phyloP scores from a whole-genome alignment of 2,888 invertebrate genomes.

The Stenoptilia bipunctidactyla region DNA sequence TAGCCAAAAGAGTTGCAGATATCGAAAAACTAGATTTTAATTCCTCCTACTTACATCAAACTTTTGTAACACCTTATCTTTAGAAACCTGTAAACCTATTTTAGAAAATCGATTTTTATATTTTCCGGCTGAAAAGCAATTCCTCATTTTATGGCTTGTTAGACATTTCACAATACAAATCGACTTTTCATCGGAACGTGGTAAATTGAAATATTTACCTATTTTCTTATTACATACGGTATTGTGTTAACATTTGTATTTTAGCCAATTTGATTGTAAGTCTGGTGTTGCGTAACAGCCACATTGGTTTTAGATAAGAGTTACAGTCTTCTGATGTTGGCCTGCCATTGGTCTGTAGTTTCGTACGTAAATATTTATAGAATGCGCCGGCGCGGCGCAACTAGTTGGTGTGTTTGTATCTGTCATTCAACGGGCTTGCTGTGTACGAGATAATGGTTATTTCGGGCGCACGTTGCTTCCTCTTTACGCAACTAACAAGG shows the following conservation, averaged over 20 bases:
- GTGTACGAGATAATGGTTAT: constrained; percentile 6
- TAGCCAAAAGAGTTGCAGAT: too few relatives aligned
- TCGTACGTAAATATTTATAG: constrained; percentile 70
- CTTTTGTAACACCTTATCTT: too few relatives aligned
- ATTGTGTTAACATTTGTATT: not conserved
- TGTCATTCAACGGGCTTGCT: constrained; percentile 51
- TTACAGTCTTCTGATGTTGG: constrained; percentile 49
- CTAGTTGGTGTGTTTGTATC: constrained; percentile 65
- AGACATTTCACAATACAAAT: too few relatives aligned
- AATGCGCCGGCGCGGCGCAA: constrained; percentile 26
- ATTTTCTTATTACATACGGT: not conserved
- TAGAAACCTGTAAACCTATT: too few relatives aligned
- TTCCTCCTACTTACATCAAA: too few relatives aligned
- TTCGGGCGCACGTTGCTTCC: constrained; percentile 2
- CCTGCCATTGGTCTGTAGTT: constrained; percentile 64
- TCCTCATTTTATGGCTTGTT: too few relatives aligned
- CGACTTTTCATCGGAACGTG: not conserved
- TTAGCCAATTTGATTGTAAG: constrained; percentile 7
- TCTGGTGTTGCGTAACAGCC: constrained; percentile 47
- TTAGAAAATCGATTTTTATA: too few relatives aligned
- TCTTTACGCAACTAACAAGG: not conserved
- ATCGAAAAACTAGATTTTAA: too few relatives aligned
- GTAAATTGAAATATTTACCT: constrained; percentile 2
- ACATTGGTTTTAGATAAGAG: constrained; percentile 55
- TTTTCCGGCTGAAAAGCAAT: too few relatives aligned